phyloP scores from a whole-genome alignment of 2,113 vertebrate genomes.

The Pungitius pungitius region DNA sequence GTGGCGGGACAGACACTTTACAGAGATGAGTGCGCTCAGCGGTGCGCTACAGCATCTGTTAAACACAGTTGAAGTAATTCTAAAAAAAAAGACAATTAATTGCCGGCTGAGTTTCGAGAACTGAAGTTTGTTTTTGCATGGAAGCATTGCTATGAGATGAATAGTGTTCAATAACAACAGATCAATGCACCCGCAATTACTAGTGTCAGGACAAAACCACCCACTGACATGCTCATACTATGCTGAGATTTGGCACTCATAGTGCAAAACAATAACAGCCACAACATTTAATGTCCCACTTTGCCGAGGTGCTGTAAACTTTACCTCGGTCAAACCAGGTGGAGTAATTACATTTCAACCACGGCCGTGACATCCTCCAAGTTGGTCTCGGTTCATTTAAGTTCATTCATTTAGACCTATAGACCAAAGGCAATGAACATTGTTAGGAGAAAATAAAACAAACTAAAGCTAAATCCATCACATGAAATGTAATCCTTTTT shows the following conservation, averaged over 20 bases:
- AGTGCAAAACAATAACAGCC: conserved; percentile 48
- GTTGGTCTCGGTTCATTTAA: conserved; percentile 12
- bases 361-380: conserved; percentile 17
- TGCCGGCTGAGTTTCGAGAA: conserved; percentile 22
- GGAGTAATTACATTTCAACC: conserved; percentile 24
- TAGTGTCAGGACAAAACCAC: conserved; percentile 48
- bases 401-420: conserved; percentile 41
- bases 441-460: conserved; percentile 15
- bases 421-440: conserved; percentile 5
- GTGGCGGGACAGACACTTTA: not conserved
- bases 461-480: not conserved
- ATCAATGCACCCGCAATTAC: conserved; percentile 23
- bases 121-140: conserved; percentile 16
- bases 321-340: conserved; percentile 31
- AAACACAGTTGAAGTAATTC: conserved; percentile 5
- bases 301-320: not conserved
- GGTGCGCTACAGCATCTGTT: conserved; percentile 15
- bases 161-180: conserved; percentile 51
- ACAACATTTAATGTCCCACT: conserved; percentile 14
- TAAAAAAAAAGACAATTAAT: not conserved
- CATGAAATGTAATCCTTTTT: not conserved
- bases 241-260: conserved; percentile 41
- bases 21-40: not conserved
- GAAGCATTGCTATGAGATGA: conserved; percentile 35
- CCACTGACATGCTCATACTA: not conserved